Conservation (phyloP, 2,113 vertebrate species). For the Seriola quinqueradiata region DNA sequence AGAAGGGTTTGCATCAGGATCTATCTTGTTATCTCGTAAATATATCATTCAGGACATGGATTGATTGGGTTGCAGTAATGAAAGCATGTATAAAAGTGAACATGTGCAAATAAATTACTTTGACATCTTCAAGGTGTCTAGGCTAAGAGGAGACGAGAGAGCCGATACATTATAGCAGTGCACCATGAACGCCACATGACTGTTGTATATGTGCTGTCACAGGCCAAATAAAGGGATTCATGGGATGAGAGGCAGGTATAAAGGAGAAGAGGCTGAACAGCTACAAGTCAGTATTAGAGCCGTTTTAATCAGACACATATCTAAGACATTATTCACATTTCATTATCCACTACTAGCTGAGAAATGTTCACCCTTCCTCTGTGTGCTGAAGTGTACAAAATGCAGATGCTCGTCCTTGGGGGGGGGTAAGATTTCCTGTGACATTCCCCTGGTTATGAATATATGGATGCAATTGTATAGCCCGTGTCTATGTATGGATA, state of each 20-base stretch:
- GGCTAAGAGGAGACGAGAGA: not conserved
- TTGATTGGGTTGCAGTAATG: too few relatives aligned
- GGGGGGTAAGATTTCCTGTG: conserved; percentile 19
- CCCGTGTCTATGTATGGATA: not conserved
- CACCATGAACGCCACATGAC: not conserved
- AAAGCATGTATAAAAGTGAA: not conserved
- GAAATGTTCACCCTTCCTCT: not conserved
- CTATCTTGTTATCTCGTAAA: not conserved
- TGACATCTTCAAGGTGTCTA: not conserved
- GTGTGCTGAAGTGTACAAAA: conserved; percentile 22
- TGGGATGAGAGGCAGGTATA: too few relatives aligned
- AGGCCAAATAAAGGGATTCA: not conserved
- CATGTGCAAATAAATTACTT: not conserved
- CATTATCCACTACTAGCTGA: conserved; percentile 7
- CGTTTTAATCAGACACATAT: not conserved
- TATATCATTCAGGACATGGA: too few relatives aligned
- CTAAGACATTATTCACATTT: conserved; percentile 16
- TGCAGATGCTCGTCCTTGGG: conserved; percentile 28
- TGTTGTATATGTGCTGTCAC: not conserved
- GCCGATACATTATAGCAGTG: not conserved
- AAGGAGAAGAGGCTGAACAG: not conserved
- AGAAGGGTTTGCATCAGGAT: not conserved
- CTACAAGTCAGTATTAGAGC: not conserved
- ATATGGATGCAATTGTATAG: conserved; percentile 50
- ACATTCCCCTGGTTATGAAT: conserved; percentile 57